These are phyloP conservation scores for Catostylus mosaicus DNA, from an alignment of 30 jellyfish, hydroid and myxozoan genomes.

Conservation along the genomic window DNA sequence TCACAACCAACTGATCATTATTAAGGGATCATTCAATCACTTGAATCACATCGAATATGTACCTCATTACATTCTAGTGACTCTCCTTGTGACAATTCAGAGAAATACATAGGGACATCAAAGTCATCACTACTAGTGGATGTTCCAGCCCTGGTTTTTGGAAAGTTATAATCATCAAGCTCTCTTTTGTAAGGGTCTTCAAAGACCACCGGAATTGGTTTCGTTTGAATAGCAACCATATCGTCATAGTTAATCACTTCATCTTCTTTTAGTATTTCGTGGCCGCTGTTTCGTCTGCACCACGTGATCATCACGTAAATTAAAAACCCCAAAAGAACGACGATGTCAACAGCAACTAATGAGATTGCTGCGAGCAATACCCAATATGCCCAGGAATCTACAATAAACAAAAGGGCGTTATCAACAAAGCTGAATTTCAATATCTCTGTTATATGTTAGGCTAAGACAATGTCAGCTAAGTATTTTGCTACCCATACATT, in stretches of 20 bases:
- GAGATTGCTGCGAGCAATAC: constrained; percentile 14
- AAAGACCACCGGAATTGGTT: constrained; percentile 21
- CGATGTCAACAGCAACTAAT: constrained; percentile 16
- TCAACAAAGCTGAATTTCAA: too few species aligned
- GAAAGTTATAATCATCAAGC: background rate
- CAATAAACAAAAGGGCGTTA: too few species aligned
- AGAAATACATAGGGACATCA: constrained; percentile 33
- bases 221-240: constrained; percentile 34
- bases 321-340: constrained; percentile 3
- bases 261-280: background rate
- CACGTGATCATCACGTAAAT: constrained; percentile 6
- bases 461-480: too few species aligned
- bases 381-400: constrained; percentile 35
- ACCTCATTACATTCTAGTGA: background rate
- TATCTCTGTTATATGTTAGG: too few species aligned
- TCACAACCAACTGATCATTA: background rate
- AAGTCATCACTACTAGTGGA: constrained; percentile 1
- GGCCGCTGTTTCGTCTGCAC: background rate
- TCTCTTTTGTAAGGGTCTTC: background rate
- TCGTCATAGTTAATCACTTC: constrained; percentile 32
- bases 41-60: background rate
- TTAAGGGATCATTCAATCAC: too few species aligned
- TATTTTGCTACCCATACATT: too few species aligned
- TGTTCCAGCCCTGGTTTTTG: background rate
- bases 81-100: background rate